A percentile compares a stretch with the other conserved stretches of the same genome.
These are phyloP conservation scores for Coelopa frigida DNA, from an alignment of 1,140 invertebrate genomes.

Conservation along the genomic window DNA sequence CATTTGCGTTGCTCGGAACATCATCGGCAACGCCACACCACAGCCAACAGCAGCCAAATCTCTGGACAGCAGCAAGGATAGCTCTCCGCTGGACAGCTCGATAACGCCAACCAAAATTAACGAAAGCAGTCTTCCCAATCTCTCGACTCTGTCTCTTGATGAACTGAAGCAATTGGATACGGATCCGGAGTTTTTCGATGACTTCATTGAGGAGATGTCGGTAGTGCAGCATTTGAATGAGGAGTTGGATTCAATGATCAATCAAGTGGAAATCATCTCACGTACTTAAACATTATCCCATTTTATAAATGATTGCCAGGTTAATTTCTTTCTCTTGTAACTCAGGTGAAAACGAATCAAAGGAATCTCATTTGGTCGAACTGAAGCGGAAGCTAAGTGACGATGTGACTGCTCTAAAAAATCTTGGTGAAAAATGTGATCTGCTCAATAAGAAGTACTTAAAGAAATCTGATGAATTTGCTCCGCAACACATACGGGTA, in stretches of 20 bases:
- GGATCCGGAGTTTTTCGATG: slow-evolving; percentile 60
- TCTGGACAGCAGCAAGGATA: slow-evolving; percentile 15
- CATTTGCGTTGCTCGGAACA: slow-evolving; percentile 19
- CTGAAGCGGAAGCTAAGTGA: slow-evolving; percentile 55
- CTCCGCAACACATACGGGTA: slow-evolving; percentile 65
- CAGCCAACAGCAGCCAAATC: slow-evolving; percentile 9
- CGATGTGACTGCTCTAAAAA: slow-evolving; percentile 58
- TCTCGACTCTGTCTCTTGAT: slow-evolving; percentile 57
- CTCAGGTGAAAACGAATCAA: slow-evolving; percentile 59
- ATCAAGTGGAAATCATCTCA: slow-evolving; percentile 63
- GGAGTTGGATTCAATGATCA: slow-evolving; percentile 62
- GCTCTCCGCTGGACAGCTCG: slow-evolving; percentile 11
- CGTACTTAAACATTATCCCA: slow-evolving; percentile 50
- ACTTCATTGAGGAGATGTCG: slow-evolving; percentile 61
- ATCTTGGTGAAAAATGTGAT: slow-evolving; percentile 63
- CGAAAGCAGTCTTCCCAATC: slow-evolving; percentile 52
- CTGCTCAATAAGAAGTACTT: slow-evolving; percentile 59
- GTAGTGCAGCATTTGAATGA: slow-evolving; percentile 58
- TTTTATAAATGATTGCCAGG: slow-evolving; percentile 11
- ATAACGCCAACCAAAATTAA: slow-evolving; percentile 1
- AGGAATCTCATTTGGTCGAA: slow-evolving; percentile 56
- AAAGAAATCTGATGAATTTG: slow-evolving; percentile 62
- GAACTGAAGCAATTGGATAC: slow-evolving; percentile 61
- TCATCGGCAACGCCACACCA: slow-evolving; percentile 26
- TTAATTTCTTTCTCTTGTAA: slow-evolving; percentile 9